Conservation (phyloP, 2,797 vertebrate genomes). For the Pseudomugil tenellus region DNA sequence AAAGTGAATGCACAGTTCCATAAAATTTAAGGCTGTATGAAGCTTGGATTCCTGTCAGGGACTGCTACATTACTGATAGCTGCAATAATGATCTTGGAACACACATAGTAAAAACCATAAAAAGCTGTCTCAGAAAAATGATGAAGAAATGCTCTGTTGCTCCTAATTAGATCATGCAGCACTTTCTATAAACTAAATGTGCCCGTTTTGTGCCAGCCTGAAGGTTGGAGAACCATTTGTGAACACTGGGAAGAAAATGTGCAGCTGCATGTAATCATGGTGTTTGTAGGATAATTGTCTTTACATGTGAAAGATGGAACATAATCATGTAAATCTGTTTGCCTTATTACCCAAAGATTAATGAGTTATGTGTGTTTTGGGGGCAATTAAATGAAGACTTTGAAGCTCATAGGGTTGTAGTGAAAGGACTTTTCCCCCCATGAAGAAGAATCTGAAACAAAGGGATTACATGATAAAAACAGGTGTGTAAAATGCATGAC, state of each 20-base stretch:
- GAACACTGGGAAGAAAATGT: conserved; percentile 18
- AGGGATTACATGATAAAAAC: conserved; percentile 15
- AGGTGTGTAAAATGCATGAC: conserved; percentile 17
- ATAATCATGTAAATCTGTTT: conserved; percentile 7
- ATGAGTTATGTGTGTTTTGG: neutral
- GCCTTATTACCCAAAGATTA: conserved; percentile 9
- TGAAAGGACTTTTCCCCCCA: conserved; percentile 3
- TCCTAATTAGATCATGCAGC: conserved; percentile 59
- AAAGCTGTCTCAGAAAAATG: conserved; percentile 39
- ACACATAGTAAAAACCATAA: conserved; percentile 23
- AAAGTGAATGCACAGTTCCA: conserved; percentile 35
- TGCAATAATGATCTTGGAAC: conserved; percentile 54
- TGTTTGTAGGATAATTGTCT: conserved; percentile 15
- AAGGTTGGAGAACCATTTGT: conserved; percentile 28
- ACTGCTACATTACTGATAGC: conserved; percentile 41
- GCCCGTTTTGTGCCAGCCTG: conserved; percentile 16
- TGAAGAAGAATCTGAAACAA: conserved; percentile 20
- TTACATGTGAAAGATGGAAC: conserved; percentile 20
- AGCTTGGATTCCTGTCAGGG: conserved; percentile 35
- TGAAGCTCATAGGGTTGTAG: conserved; percentile 1
- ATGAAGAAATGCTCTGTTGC: conserved; percentile 49
- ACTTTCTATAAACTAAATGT: conserved; percentile 44
- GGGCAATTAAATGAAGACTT: neutral
- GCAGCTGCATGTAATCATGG: conserved; percentile 15
- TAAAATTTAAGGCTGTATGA: conserved; percentile 45